These are phyloP conservation scores for Ptychochromis oligacanthus DNA, from an alignment of 2,113 vertebrate genomes.

Conservation along the genomic window DNA sequence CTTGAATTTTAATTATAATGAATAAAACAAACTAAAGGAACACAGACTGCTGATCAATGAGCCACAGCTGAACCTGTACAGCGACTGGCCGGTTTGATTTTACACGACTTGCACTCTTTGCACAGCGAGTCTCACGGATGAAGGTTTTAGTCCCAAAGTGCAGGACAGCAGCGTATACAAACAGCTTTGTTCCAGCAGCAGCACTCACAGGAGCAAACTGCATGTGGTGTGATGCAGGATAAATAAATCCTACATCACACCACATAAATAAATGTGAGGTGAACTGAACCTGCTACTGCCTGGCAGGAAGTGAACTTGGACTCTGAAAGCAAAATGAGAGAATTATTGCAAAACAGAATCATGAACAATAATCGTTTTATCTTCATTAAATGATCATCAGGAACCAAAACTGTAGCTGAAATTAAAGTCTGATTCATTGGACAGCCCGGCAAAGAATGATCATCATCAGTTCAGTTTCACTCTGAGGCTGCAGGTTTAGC, in stretches of 20 bases:
- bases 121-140: too few relatives aligned
- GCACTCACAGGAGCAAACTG: background rate
- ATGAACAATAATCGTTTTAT: background rate
- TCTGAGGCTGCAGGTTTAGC: too few relatives aligned
- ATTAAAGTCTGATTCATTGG: too few relatives aligned
- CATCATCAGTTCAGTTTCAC: too few relatives aligned
- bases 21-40: too few relatives aligned
- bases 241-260: background rate
- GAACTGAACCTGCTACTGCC: too few relatives aligned
- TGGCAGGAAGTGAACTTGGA: too few relatives aligned
- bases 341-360: background rate
- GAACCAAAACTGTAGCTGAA: too few relatives aligned
- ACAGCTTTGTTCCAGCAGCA: background rate
- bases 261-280: too few relatives aligned
- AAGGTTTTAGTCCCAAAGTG: background rate
- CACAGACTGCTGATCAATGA: background rate
- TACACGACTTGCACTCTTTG: background rate
- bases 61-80: background rate
- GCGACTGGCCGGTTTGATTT: background rate
- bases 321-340: too few relatives aligned
- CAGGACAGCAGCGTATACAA: too few relatives aligned
- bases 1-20: background rate
- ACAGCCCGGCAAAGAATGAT: too few relatives aligned
- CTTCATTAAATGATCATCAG: background rate
- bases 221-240: background rate